These are phyloP conservation scores for Hozukius guyotensis DNA, from an alignment of 2,797 vertebrate genomes.

Conservation along the genomic window DNA sequence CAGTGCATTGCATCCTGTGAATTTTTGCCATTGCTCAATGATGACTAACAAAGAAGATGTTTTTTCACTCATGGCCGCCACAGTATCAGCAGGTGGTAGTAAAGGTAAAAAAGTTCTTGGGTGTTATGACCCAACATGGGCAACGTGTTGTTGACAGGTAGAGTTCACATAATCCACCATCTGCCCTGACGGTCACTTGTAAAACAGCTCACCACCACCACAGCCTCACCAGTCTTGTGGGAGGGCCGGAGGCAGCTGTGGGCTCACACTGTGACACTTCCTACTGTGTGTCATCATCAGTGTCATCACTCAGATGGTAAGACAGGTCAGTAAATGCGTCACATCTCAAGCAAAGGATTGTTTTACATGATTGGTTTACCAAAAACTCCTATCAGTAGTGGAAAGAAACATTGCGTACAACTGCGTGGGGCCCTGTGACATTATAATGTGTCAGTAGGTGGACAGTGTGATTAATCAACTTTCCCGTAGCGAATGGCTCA, in stretches of 20 bases:
- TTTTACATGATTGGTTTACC: slow-evolving; percentile 17
- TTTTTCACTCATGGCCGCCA: background rate
- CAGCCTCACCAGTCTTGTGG: background rate
- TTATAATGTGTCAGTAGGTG: slow-evolving; percentile 5
- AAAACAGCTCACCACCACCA: slow-evolving; percentile 7
- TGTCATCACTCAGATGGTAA: slow-evolving; percentile 16
- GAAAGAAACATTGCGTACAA: slow-evolving; percentile 33
- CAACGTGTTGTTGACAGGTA: slow-evolving; percentile 23
- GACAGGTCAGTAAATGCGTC: slow-evolving; percentile 22
- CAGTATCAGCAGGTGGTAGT: background rate
- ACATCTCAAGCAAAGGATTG: background rate
- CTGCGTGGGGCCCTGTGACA: background rate
- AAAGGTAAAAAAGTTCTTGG: background rate
- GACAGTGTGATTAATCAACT: slow-evolving; percentile 26
- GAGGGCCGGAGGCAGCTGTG: slow-evolving; percentile 9
- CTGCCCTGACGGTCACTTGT: slow-evolving; percentile 3
- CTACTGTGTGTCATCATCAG: slow-evolving; percentile 20
- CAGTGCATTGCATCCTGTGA: background rate
- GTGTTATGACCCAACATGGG: slow-evolving; percentile 16
- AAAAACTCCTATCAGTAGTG: slow-evolving; percentile 1
- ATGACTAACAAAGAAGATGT: background rate
- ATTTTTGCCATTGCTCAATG: background rate
- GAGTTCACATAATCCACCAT: background rate
- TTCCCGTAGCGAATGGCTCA: slow-evolving; percentile 30
- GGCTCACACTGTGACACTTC: slow-evolving; percentile 21